Conservation (phyloP, 1,140 invertebrate species). For the Oedothorax gibbosus region DNA sequence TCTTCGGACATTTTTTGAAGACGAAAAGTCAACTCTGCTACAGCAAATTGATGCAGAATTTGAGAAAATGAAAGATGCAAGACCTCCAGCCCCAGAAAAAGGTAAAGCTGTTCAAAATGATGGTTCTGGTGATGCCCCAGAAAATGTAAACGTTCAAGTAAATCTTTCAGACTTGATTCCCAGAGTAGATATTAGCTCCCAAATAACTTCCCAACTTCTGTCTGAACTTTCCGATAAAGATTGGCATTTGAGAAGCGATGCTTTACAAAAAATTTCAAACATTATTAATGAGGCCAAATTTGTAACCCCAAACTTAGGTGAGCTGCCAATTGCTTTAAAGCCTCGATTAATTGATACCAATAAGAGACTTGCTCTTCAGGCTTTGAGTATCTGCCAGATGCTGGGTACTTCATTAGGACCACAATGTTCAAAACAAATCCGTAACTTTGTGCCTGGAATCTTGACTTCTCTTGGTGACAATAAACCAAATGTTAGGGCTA, state of each 20-base stretch:
- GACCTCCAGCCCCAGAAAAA: slow-evolving; percentile 78
- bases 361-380: slow-evolving; percentile 86
- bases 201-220: slow-evolving; percentile 84
- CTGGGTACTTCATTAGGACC: slow-evolving; percentile 85
- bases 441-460: slow-evolving; percentile 85
- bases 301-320: slow-evolving; percentile 84
- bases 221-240: slow-evolving; percentile 91
- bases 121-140: slow-evolving; percentile 70
- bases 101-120: slow-evolving; percentile 69
- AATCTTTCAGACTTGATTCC: slow-evolving; percentile 79
- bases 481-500: slow-evolving; percentile 81
- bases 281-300: slow-evolving; percentile 83
- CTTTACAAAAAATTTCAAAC: slow-evolving; percentile 80
- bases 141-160: slow-evolving; percentile 69
- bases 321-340: slow-evolving; percentile 82
- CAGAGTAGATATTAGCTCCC: slow-evolving; percentile 84
- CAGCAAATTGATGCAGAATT: slow-evolving; percentile 90
- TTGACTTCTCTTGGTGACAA: slow-evolving; percentile 79
- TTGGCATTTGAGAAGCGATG: slow-evolving; percentile 92
- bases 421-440: slow-evolving; percentile 82
- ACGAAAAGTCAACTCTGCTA: slow-evolving; percentile 85
- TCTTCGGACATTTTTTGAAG: slow-evolving; percentile 83
- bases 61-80: slow-evolving; percentile 79
- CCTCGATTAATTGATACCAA: slow-evolving; percentile 87
- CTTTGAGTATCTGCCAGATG: slow-evolving; percentile 83